phyloP scores from a whole-genome alignment of 2,797 vertebrate species.

The Halcyon smyrnensis region DNA sequence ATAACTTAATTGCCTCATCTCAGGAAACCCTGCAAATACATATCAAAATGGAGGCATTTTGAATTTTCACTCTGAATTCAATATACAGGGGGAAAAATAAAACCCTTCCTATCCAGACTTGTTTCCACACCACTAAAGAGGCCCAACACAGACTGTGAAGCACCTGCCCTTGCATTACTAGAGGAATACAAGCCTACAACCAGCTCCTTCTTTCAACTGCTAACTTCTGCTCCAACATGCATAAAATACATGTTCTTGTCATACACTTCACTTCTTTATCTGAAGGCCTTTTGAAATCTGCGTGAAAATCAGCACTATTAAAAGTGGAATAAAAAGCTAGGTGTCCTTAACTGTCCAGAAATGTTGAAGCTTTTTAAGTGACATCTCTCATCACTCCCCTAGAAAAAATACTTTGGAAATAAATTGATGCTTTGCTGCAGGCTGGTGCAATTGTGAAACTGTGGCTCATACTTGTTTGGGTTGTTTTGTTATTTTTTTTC shows the following conservation, averaged over 20 bases:
- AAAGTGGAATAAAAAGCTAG: neutral
- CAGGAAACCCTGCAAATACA: neutral
- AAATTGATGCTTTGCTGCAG: neutral
- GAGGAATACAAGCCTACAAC: neutral
- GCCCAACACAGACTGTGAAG: neutral
- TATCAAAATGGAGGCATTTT: neutral
- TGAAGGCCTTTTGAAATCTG: neutral
- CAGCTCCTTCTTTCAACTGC: neutral
- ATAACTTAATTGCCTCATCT: neutral
- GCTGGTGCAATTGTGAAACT: neutral
- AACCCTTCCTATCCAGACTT: neutral
- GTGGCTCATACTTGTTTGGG: neutral
- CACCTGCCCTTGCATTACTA: conserved; percentile 11
- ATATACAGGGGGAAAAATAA: neutral
- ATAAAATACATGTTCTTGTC: neutral
- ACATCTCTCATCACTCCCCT: neutral
- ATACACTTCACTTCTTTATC: conserved; percentile 2
- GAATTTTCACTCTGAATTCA: neutral
- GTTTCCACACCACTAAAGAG: neutral
- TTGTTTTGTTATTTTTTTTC: neutral
- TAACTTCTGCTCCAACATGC: neutral
- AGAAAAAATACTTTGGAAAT: conserved; percentile 4
- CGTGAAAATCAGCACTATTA: neutral
- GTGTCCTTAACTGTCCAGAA: neutral
- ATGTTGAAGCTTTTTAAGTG: neutral